These are phyloP conservation scores for Phrynocephalus forsythii DNA, from an alignment of 2,797 vertebrate genomes.

Conservation along the genomic window DNA sequence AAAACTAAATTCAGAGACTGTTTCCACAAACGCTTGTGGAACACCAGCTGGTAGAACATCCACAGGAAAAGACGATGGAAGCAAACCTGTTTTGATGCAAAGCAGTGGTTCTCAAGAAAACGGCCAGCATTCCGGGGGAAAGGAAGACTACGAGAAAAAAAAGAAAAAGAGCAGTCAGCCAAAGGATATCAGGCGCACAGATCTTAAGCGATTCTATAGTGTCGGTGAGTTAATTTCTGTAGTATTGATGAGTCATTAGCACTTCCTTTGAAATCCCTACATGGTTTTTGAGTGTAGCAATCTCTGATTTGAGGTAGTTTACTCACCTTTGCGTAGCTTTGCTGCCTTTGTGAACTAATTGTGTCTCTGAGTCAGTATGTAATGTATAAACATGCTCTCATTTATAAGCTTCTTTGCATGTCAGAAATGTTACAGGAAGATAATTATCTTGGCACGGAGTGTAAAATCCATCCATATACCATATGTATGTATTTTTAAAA, in stretches of 20 bases:
- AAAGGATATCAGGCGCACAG: slow-evolving; percentile 82
- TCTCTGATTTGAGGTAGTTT: slow-evolving; percentile 3
- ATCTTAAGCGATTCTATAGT: slow-evolving; percentile 81
- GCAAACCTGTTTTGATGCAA: slow-evolving; percentile 75
- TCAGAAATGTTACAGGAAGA: slow-evolving; percentile 7
- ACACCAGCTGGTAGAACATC: slow-evolving; percentile 65
- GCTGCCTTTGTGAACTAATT: neutral
- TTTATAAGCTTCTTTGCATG: slow-evolving; percentile 14
- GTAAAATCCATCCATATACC: neutral
- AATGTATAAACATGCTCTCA: slow-evolving; percentile 9
- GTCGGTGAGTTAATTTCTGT: slow-evolving; percentile 65
- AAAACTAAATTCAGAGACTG: slow-evolving; percentile 77
- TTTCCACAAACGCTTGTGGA: slow-evolving; percentile 61
- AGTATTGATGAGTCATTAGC: neutral
- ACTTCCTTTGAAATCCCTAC: neutral
- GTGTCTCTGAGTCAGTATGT: neutral
- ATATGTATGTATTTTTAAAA: neutral
- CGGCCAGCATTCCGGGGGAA: slow-evolving; percentile 70
- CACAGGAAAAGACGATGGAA: slow-evolving; percentile 74
- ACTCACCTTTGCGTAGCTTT: neutral
- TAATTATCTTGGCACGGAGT: slow-evolving; percentile 1
- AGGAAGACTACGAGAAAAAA: slow-evolving; percentile 77
- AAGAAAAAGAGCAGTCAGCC: slow-evolving; percentile 81
- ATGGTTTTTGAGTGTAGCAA: neutral
- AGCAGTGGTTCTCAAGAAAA: slow-evolving; percentile 73